Percentiles rank a stretch among this genome's conserved stretches.
Evolutionary conservation across 2,888 invertebrate species (phyloP).

Genomic region (Steromphala cineraria): DNA sequence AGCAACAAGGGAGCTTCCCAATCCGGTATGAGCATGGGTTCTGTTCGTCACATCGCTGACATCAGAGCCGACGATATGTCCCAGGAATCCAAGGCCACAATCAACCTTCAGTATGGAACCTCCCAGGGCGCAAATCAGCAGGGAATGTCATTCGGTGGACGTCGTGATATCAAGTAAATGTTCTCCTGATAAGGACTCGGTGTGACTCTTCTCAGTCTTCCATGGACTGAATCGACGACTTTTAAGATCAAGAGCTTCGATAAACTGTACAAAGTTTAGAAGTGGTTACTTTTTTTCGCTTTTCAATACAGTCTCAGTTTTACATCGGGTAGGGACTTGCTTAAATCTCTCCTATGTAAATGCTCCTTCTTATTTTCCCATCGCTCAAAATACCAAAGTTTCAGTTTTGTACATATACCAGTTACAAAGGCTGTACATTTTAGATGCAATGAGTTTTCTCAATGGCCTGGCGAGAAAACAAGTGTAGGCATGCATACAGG

Average conservation of each 20-base stretch:
- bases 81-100: slow-evolving; percentile 51
- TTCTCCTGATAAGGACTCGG: too few relatives aligned
- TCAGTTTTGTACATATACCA: background rate
- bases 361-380: background rate
- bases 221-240: too few relatives aligned
- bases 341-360: background rate
- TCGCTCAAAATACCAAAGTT: background rate
- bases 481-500: too few relatives aligned
- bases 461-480: too few relatives aligned
- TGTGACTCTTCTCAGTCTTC: too few relatives aligned
- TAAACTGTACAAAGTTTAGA: too few relatives aligned
- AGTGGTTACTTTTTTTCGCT: too few relatives aligned
- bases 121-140: slow-evolving; percentile 62
- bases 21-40: slow-evolving; percentile 62
- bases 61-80: slow-evolving; percentile 56
- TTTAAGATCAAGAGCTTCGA: too few relatives aligned
- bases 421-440: background rate
- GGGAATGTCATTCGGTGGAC: slow-evolving; percentile 51
- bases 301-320: too few relatives aligned
- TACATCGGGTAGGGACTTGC: too few relatives aligned
- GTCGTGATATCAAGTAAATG: slow-evolving; percentile 37
- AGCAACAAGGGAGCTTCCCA: slow-evolving; percentile 71
- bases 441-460: background rate
- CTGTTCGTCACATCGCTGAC: slow-evolving; percentile 65
- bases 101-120: slow-evolving; percentile 66